A percentile compares a stretch with the other conserved stretches of the same genome.
Conservation (phyloP, 2,797 vertebrate species). For the Acomys russatus region DNA sequence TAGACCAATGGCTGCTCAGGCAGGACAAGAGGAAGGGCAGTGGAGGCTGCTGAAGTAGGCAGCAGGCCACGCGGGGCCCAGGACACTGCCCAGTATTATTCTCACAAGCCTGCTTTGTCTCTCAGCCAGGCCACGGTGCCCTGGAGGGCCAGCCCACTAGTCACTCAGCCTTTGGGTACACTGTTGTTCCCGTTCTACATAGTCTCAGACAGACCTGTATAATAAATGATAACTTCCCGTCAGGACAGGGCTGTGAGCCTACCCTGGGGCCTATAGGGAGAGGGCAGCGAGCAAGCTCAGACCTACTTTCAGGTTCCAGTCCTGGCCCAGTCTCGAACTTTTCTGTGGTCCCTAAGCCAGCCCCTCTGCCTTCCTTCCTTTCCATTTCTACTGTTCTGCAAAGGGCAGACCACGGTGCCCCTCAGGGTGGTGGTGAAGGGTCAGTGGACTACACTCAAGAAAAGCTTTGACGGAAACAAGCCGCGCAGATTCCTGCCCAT, state of each 20-base stretch:
- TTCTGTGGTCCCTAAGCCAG: not conserved
- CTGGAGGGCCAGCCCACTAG: not conserved
- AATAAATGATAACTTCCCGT: not conserved
- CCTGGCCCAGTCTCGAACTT: not conserved
- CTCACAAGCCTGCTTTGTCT: not conserved
- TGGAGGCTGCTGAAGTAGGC: not conserved
- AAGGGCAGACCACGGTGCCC: not conserved
- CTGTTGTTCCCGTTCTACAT: not conserved
- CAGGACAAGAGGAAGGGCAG: not conserved
- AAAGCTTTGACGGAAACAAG: not conserved
- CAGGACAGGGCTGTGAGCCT: not conserved
- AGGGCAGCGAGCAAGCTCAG: not conserved
- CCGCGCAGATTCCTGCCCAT: accelerated
- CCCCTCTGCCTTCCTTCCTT: not conserved
- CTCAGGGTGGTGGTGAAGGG: not conserved
- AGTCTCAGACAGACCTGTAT: not conserved
- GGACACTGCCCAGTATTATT: conserved; percentile 47
- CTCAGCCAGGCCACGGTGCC: not conserved
- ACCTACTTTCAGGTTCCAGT: not conserved
- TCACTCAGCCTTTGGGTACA: not conserved
- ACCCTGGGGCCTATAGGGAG: not conserved
- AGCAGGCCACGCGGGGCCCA: not conserved
- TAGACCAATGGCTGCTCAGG: not conserved
- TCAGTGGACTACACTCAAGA: not conserved
- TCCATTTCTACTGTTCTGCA: not conserved